Evolutionary conservation across 2,888 invertebrate genomes (phyloP), one percentile per base, ranked within the genome.

Genomic region (Drosophila lutescens): DNA sequence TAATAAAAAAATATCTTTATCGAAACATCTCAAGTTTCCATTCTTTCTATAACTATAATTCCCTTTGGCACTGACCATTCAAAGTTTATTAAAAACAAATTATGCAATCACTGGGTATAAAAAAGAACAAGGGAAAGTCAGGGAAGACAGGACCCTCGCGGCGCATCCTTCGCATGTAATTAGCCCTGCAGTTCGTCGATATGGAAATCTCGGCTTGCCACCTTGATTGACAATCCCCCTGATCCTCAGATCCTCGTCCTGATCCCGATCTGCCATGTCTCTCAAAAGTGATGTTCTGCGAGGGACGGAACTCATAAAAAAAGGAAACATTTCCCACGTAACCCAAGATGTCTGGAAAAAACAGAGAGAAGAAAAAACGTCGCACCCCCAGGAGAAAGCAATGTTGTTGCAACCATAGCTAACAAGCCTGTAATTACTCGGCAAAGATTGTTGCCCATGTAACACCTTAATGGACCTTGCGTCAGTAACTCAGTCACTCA

Each of bases 361-460:
- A 30, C 8, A 2, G 51, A 55, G 23, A 63, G 20, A 68, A 57
- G 57, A 55, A 55, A 47, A 54, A 54, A 51, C 49, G 34, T 20
- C 49, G 66, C 43, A 41, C 49, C 49, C 49, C 49, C 49, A 49
- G 49, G 56, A 58, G 55, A 55, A 56, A 62, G 75, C 69, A 79
- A 75, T 78, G 72, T 80, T 82, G 78, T 73, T 80, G 74, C 78
- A 76, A 88, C 88, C 89, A 86, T 89, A 89, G 87, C 89, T 88
- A 88, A 88, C 88, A 89, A 88, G 89, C 83, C 87, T 78, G 87
- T 88, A 89, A 88, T 88, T 89, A 89, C 89, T 88, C 83, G 85
- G 73, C 89, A 43, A 54, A 76, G 86, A 83, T 76, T 87, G 80
- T 76, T 83, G 86, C 76, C 61, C 76, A 46, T 80, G 77, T 75